Conservation (phyloP, 2,797 vertebrate species). For the Manis crassicaudata region DNA sequence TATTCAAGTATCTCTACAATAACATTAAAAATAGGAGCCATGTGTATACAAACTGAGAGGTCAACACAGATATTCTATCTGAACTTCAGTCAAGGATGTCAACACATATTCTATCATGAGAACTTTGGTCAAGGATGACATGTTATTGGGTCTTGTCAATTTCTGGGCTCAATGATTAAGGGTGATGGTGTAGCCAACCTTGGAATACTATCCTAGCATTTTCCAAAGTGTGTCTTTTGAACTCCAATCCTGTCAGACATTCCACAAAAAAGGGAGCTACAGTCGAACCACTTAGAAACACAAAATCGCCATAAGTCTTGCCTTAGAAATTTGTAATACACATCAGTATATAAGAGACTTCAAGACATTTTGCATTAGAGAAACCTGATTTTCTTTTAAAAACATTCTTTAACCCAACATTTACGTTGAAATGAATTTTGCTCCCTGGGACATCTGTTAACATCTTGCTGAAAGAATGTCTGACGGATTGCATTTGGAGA, state of each 20-base stretch:
- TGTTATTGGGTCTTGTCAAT: background rate
- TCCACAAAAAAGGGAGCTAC: background rate
- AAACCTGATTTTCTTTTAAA: conserved; percentile 10
- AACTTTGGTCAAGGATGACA: background rate
- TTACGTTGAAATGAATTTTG: conserved; percentile 17
- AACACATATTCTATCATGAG: background rate
- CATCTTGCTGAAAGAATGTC: conserved; percentile 7
- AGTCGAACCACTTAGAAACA: background rate
- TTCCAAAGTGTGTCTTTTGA: background rate
- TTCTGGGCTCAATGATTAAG: background rate
- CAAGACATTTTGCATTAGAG: background rate
- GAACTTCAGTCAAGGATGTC: background rate
- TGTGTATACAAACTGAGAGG: background rate
- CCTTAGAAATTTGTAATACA: background rate
- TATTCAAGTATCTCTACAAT: background rate
- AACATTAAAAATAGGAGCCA: background rate
- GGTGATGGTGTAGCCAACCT: background rate
- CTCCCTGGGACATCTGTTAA: background rate
- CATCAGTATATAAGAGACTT: background rate
- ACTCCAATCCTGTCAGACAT: background rate
- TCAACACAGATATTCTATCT: background rate
- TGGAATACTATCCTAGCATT: background rate
- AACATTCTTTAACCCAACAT: background rate
- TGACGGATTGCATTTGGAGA: background rate
- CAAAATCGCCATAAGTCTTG: background rate